These are phyloP conservation scores for Lasioglossum albipes DNA, from an alignment of 1,140 invertebrate species.

Conservation along the genomic window DNA sequence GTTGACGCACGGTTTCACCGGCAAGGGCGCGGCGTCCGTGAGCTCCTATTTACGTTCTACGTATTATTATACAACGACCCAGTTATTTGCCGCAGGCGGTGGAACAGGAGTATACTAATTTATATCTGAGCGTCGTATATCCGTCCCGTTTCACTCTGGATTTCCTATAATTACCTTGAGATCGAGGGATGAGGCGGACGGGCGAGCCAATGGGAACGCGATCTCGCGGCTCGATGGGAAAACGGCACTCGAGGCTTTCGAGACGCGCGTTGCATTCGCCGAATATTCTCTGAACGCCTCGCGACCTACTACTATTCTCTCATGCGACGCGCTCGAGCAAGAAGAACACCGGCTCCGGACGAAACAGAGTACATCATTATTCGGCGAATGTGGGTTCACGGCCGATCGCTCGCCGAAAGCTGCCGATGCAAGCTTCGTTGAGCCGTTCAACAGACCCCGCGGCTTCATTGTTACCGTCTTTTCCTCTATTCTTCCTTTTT, in stretches of 20 bases:
- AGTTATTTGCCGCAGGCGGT: conserved; percentile 17
- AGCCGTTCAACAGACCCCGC: conserved; percentile 59
- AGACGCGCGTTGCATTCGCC: conserved; percentile 23
- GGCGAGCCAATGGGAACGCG: background rate
- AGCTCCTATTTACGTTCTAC: conserved; percentile 10
- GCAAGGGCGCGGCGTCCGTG: background rate
- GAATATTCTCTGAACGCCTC: conserved; percentile 33
- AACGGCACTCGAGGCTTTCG: conserved; percentile 25
- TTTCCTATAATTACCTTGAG: conserved; percentile 42
- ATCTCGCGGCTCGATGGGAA: background rate
- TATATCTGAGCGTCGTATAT: conserved; percentile 30
- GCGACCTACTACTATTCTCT: conserved; percentile 15
- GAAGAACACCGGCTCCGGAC: background rate
- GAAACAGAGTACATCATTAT: conserved; percentile 67
- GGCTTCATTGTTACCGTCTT: conserved; percentile 61
- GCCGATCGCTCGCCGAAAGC: conserved; percentile 66
- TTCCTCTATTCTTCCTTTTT: no score
- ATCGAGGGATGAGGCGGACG: background rate
- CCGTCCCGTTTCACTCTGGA: conserved; percentile 30
- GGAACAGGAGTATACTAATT: conserved; percentile 37
- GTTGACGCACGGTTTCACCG: background rate
- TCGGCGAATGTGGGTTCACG: conserved; percentile 65
- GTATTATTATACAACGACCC: conserved; percentile 23
- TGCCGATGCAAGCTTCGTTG: conserved; percentile 61
- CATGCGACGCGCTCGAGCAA: background rate